A percentile compares a stretch with the other conserved stretches of the same genome.
phyloP scores from a whole-genome alignment of 2,113 vertebrate species.

The Oryzias curvinotus region DNA sequence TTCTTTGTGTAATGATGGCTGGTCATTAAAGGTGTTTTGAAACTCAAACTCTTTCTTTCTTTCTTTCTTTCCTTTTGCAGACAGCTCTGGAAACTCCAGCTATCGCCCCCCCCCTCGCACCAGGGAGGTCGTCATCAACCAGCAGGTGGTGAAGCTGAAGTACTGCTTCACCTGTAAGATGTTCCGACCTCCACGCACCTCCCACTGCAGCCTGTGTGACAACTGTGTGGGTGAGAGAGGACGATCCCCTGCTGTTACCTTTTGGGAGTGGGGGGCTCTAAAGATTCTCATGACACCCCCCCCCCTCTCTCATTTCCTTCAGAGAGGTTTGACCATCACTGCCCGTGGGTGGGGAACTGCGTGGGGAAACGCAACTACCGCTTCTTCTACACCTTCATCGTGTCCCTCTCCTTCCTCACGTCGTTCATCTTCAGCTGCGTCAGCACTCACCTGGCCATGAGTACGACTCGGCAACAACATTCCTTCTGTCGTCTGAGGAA shows the following conservation, averaged over 20 bases:
- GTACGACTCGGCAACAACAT: constrained; percentile 70
- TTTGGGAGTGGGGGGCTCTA: constrained; percentile 8
- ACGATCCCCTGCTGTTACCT: constrained; percentile 38
- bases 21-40: too few relatives aligned
- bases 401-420: constrained; percentile 93
- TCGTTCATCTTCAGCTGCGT: constrained; percentile 95
- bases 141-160: constrained; percentile 92
- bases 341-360: constrained; percentile 97
- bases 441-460: constrained; percentile 90
- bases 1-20: too few relatives aligned
- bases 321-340: constrained; percentile 97
- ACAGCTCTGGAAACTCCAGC: constrained; percentile 83
- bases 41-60: too few relatives aligned
- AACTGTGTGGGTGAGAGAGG: constrained; percentile 90
- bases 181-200: constrained; percentile 92
- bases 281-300: not conserved
- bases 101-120: constrained; percentile 89
- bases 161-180: constrained; percentile 98
- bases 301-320: constrained; percentile 16
- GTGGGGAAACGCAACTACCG: constrained; percentile 95
- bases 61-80: constrained; percentile 65
- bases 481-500: too few relatives aligned
- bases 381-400: constrained; percentile 95
- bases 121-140: constrained; percentile 91
- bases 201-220: constrained; percentile 95